Conservation (phyloP, 2,113 vertebrate genomes). For the Equus quagga region DNA sequence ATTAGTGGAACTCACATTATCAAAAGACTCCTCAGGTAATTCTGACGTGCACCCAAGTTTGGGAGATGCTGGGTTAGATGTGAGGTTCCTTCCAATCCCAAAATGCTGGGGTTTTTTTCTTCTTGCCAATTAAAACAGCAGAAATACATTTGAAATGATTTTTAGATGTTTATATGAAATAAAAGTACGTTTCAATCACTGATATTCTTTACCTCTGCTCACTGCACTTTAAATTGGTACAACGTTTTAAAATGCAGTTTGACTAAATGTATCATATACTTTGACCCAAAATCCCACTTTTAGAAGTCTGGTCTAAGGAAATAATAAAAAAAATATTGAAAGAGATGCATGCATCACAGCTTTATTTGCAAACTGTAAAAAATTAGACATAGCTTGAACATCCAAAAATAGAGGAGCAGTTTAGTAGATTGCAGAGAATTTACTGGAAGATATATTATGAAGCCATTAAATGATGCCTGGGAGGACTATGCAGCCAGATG, state of each 20-base stretch:
- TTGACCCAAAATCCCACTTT: slow-evolving; percentile 49
- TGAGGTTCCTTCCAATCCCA: neutral
- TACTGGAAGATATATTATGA: neutral
- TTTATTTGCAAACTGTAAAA: slow-evolving; percentile 28
- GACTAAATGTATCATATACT: neutral
- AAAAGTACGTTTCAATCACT: neutral
- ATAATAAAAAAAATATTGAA: neutral
- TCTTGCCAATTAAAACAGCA: neutral
- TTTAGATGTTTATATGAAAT: neutral
- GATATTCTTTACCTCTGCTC: neutral
- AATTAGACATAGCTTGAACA: neutral
- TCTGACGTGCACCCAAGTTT: neutral
- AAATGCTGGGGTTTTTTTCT: neutral
- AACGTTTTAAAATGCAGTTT: slow-evolving; percentile 20
- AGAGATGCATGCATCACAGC: neutral
- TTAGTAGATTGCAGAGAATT: neutral
- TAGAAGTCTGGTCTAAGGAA: slow-evolving; percentile 33
- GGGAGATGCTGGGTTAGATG: neutral
- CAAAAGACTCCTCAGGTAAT: slow-evolving; percentile 28
- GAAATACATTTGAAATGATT: slow-evolving; percentile 44
- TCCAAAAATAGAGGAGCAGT: neutral
- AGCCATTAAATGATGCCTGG: neutral
- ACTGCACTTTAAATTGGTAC: neutral
- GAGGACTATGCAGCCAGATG: neutral
- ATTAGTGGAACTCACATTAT: neutral